Evolutionary conservation across 2,888 invertebrate species (phyloP).

Genomic region (Synanthedon vespiformis): DNA sequence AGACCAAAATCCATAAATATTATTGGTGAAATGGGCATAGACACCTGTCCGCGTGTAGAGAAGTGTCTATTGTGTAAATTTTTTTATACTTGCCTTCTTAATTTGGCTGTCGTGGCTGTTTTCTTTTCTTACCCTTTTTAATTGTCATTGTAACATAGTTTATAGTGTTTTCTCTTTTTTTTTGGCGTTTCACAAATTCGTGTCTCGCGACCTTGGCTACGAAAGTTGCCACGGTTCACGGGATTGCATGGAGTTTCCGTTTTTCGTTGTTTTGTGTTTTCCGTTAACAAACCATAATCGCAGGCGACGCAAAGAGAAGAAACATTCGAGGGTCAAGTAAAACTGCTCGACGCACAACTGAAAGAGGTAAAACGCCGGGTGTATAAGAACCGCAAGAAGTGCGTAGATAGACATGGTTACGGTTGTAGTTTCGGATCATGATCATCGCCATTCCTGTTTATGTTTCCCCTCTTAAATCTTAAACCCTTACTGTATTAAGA

Average conservation of each 20-base stretch:
- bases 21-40: slow-evolving; percentile 35
- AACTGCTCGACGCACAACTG: slow-evolving; percentile 88
- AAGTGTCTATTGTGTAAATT: slow-evolving; percentile 33
- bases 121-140: slow-evolving; percentile 22
- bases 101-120: slow-evolving; percentile 41
- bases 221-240: slow-evolving; percentile 14
- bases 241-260: slow-evolving; percentile 50
- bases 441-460: slow-evolving; percentile 43
- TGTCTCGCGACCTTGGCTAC: neutral
- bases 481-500: slow-evolving; percentile 5
- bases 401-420: slow-evolving; percentile 53
- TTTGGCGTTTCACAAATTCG: slow-evolving; percentile 27
- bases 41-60: slow-evolving; percentile 28
- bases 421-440: slow-evolving; percentile 53
- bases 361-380: slow-evolving; percentile 84
- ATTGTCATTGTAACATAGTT: slow-evolving; percentile 23
- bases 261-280: slow-evolving; percentile 51
- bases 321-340: slow-evolving; percentile 90
- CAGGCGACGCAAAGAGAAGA: slow-evolving; percentile 97
- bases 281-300: slow-evolving; percentile 62
- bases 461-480: slow-evolving; percentile 7
- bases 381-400: slow-evolving; percentile 17
- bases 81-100: slow-evolving; percentile 20
- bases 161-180: slow-evolving; percentile 10
- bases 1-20: neutral